Evolutionary conservation across 2,888 invertebrate species (phyloP).

Genomic region (Philaethria dido): DNA sequence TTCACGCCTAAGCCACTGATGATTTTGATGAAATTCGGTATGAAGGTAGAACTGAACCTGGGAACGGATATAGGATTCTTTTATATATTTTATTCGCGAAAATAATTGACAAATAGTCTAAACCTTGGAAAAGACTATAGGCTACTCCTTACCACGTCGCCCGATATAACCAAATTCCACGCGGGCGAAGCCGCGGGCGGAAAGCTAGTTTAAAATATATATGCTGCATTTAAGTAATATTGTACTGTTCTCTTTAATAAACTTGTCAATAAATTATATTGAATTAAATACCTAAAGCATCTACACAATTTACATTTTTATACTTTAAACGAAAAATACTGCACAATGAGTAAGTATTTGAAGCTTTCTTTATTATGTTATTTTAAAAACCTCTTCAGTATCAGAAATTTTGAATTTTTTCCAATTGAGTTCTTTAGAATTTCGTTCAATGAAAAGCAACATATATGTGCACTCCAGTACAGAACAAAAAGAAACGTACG

Average conservation of each 20-base stretch:
- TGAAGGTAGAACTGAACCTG: too few relatives aligned
- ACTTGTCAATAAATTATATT: constrained; percentile 33
- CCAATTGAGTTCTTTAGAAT: background rate
- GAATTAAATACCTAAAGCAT: constrained; percentile 25
- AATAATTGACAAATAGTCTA: too few relatives aligned
- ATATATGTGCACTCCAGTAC: background rate
- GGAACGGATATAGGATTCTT: too few relatives aligned
- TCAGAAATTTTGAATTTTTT: constrained; percentile 6
- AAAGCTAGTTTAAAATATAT: too few relatives aligned
- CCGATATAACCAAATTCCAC: too few relatives aligned
- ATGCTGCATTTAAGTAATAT: too few relatives aligned
- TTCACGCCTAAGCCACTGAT: too few relatives aligned
- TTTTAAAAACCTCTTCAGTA: constrained; percentile 8
- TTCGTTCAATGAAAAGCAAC: background rate
- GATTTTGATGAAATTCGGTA: too few relatives aligned
- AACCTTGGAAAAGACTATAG: too few relatives aligned
- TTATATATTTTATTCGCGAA: too few relatives aligned
- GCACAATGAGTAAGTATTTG: constrained; percentile 7
- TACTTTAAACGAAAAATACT: background rate
- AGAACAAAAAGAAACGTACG: constrained; percentile 2
- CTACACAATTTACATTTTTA: constrained; percentile 25
- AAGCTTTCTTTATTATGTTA: constrained; percentile 10
- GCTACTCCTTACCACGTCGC: too few relatives aligned
- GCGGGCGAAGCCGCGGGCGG: too few relatives aligned
- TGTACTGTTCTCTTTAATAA: constrained; percentile 41